Conservation (phyloP, 2,113 vertebrate genomes). For the Amblyopsis rosae region DNA sequence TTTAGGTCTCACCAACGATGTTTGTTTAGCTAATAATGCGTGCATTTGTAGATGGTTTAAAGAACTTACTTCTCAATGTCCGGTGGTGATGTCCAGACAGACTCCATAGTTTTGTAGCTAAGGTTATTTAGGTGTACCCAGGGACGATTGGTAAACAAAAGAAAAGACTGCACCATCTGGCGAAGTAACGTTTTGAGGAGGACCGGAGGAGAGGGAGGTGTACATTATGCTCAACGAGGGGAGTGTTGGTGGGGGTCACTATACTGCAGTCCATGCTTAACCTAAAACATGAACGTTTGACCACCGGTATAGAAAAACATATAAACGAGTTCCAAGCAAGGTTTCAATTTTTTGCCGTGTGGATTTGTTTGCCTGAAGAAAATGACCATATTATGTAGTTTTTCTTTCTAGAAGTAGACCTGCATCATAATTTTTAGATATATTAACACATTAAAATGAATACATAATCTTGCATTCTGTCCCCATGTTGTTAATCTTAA, state of each 20-base stretch:
- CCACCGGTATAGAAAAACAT: too few species aligned
- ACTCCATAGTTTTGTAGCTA: constrained; percentile 57
- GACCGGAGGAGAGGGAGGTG: constrained; percentile 49
- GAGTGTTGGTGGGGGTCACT: constrained; percentile 18
- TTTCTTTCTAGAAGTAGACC: too few species aligned
- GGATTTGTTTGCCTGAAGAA: too few species aligned
- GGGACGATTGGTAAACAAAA: constrained; percentile 74
- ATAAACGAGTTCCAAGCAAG: too few species aligned
- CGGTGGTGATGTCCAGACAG: constrained; percentile 29
- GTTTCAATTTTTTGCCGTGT: too few species aligned
- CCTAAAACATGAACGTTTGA: too few species aligned
- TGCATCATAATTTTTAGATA: too few species aligned
- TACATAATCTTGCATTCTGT: background rate
- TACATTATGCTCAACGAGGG: constrained; percentile 48
- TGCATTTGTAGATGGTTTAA: background rate
- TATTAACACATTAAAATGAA: too few species aligned
- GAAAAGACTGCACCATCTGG: constrained; percentile 77
- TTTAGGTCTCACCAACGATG: constrained; percentile 16
- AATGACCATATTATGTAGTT: too few species aligned
- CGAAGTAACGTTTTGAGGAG: constrained; percentile 60
- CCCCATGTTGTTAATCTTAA: background rate
- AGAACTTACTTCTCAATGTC: constrained; percentile 53
- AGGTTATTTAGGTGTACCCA: constrained; percentile 54
- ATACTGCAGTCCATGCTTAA: too few species aligned
- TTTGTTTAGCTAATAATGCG: constrained; percentile 12